These are phyloP conservation scores for Schlechtendalia chinensis DNA, from an alignment of 1,140 invertebrate species.

Conservation along the genomic window DNA sequence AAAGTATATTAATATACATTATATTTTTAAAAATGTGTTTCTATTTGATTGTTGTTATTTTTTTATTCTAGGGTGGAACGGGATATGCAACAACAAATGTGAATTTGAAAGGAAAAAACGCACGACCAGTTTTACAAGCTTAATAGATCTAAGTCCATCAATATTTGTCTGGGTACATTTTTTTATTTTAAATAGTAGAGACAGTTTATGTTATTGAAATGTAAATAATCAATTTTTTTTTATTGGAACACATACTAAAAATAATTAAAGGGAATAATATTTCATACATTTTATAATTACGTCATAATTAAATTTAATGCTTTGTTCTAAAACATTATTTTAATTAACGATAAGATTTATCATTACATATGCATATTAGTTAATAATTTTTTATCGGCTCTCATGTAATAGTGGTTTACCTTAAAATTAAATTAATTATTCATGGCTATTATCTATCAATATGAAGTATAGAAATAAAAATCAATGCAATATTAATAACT, in stretches of 20 bases:
- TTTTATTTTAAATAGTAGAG: background rate
- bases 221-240: background rate
- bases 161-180: background rate
- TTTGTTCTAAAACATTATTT: background rate
- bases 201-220: background rate
- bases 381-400: too few species aligned
- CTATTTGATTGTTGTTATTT: background rate
- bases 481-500: too few species aligned
- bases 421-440: too few species aligned
- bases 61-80: constrained; percentile 79
- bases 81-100: constrained; percentile 87
- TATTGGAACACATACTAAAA: background rate
- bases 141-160: constrained; percentile 56
- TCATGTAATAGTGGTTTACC: too few species aligned
- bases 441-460: too few species aligned
- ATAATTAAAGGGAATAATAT: too few species aligned
- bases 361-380: background rate
- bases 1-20: constrained; percentile 35
- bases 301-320: background rate
- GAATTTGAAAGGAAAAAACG: constrained; percentile 78
- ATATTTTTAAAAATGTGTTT: background rate
- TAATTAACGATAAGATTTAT: background rate
- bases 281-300: background rate
- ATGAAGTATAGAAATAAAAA: too few species aligned
- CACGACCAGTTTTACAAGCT: constrained; percentile 82